Evolutionary conservation across 2,888 invertebrate species (phyloP), one percentile per base, ranked within the genome.

Genomic region (Vesta saturnalis): DNA sequence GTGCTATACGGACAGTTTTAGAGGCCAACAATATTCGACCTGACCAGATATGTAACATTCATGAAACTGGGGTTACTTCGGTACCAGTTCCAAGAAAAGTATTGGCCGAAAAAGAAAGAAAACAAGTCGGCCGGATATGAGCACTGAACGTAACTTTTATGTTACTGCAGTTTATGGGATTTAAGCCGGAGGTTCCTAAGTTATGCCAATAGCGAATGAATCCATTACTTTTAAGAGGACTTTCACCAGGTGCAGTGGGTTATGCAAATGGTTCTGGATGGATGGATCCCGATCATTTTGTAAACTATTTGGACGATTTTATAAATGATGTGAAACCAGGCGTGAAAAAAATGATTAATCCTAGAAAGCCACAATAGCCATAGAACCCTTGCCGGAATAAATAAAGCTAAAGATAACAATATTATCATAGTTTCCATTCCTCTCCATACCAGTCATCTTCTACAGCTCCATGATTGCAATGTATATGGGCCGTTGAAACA

Each of bases 201-300:
- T n/a, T n/a, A n/a, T n/a, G n/a, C 39, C 18, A 18, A 39, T 43
- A 58, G 58, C 15, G 18, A 39, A 58, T n/a, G n/a, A n/a, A n/a
- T n/a, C n/a, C 43, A 35, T 18, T 58, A 58, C 39, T 58, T 39
- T 39, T 58, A 14, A 39, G 19, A 43, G 58, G 55, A 23, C 19
- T 18, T 55, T 55, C 55, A 55, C 55, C 55, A 55, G 19, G 19
- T 35, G 58, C 12, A 35, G 39, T 58, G 10, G 6, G 43, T 58
- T 46, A 6, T 43, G 58, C 35, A 14, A 58, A 58, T 16, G 15
- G 58, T 58, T 54, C 21, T 21, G 22, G 19, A 54, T 58, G 35
- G 58, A 58, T 58, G 58, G 35, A 30, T 58, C 30, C 58, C 43
- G 14, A 58, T 58, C 46, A 58, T 43, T 58, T 58, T 19, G 18